Conservation (phyloP, 2,113 vertebrate genomes). For the Chinchilla lanigera region DNA sequence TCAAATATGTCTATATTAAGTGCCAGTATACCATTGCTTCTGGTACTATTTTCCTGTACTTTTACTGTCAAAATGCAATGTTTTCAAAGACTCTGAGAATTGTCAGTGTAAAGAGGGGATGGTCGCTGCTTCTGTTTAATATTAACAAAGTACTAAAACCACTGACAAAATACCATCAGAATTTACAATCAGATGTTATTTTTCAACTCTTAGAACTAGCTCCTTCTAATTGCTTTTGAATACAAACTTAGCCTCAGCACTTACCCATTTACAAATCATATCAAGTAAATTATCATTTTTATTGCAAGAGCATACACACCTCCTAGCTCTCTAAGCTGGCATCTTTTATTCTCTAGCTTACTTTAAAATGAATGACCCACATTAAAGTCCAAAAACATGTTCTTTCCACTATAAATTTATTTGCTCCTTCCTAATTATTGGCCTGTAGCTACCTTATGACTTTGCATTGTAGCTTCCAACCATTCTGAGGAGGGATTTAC, state of each 20-base stretch:
- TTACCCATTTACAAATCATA: not conserved
- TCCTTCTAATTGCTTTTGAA: not conserved
- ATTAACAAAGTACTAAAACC: not conserved
- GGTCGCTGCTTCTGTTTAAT: not conserved
- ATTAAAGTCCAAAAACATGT: not conserved
- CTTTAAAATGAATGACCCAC: not conserved
- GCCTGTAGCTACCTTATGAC: not conserved
- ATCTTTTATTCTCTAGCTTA: not conserved
- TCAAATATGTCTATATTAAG: not conserved
- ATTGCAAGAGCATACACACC: not conserved
- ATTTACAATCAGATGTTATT: not conserved
- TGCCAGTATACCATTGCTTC: not conserved
- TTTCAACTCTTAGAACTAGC: not conserved
- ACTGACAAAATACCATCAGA: not conserved
- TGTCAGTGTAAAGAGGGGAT: not conserved
- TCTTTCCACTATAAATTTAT: conserved; percentile 34
- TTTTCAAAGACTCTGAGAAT: not conserved
- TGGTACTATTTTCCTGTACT: not conserved
- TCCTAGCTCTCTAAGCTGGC: not conserved
- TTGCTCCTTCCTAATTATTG: not conserved
- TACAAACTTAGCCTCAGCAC: not conserved
- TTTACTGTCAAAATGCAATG: not conserved
- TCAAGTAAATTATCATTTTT: conserved; percentile 19
- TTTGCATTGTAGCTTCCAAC: not conserved
- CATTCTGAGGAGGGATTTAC: not conserved